These are phyloP conservation scores for Zeugodacus cucurbitae DNA, from an alignment of 1,140 invertebrate species.

Conservation along the genomic window DNA sequence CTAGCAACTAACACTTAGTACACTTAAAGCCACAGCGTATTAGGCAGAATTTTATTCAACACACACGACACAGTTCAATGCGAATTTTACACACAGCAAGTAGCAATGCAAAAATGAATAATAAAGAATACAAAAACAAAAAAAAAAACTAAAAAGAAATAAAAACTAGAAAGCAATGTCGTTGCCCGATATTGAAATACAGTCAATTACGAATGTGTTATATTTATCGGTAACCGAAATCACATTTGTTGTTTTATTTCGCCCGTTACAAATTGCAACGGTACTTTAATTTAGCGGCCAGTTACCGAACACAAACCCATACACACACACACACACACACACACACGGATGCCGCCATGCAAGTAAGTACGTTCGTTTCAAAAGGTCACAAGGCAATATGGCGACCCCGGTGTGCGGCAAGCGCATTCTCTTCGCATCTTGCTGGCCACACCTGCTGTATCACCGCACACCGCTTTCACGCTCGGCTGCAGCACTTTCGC, in stretches of 20 bases:
- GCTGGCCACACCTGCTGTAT: neutral
- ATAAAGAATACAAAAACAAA: neutral
- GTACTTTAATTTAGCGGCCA: conserved; percentile 16
- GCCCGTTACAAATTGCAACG: conserved; percentile 14
- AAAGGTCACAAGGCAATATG: neutral
- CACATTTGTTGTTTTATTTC: conserved; percentile 23
- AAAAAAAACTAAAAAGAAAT: neutral
- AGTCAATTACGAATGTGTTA: conserved; percentile 33
- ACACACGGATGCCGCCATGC: no score
- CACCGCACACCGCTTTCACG: conserved; percentile 5
- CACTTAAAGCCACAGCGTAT: neutral
- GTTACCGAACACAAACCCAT: neutral
- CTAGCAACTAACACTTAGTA: neutral
- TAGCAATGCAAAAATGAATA: neutral
- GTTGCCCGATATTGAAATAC: conserved; percentile 25
- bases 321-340: neutral
- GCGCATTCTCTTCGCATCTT: neutral
- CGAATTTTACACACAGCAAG: neutral
- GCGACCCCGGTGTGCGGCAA: neutral
- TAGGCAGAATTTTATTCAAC: neutral
- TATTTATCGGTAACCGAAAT: conserved; percentile 27
- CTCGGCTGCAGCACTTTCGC: conserved; percentile 24
- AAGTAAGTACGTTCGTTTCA: neutral
- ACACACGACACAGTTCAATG: neutral
- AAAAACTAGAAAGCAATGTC: neutral